Conservation (phyloP, 2,888 invertebrate species). For the Eupithecia subumbrata region DNA sequence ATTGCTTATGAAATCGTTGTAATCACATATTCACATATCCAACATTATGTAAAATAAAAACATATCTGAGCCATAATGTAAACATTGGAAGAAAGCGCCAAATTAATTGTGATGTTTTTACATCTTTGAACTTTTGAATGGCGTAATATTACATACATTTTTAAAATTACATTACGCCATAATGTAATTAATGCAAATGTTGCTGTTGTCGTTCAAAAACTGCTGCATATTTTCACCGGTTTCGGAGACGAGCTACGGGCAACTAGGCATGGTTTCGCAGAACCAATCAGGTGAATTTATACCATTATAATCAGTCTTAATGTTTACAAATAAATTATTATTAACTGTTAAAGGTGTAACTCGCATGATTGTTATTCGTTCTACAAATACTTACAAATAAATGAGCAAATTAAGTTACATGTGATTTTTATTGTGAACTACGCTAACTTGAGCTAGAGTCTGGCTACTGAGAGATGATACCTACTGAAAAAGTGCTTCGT, state of each 20-base stretch:
- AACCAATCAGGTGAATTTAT: constrained; percentile 35
- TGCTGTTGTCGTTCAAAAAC: not conserved
- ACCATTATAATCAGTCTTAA: constrained; percentile 59
- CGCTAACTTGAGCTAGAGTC: not conserved
- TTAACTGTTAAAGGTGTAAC: constrained; percentile 56
- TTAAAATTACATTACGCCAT: not conserved
- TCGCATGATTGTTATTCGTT: constrained; percentile 59
- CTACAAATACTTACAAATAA: constrained; percentile 60
- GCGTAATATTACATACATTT: not conserved
- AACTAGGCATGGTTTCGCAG: constrained; percentile 14
- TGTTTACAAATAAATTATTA: constrained; percentile 55
- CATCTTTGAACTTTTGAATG: constrained; percentile 26
- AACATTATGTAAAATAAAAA: constrained; percentile 19
- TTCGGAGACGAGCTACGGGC: constrained; percentile 4
- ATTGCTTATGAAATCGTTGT: constrained; percentile 11
- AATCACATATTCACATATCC: constrained; percentile 30
- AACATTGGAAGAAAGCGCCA: constrained; percentile 17
- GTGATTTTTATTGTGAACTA: constrained; percentile 51
- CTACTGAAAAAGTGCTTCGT: not conserved
- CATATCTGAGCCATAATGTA: constrained; percentile 30
- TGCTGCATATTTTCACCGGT: not conserved
- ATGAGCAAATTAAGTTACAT: constrained; percentile 61
- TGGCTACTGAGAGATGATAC: not conserved
- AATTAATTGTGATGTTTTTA: constrained; percentile 24
- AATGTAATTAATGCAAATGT: not conserved